Evolutionary conservation across 2,888 invertebrate species (phyloP).

Genomic region (Electrophaes corylata): DNA sequence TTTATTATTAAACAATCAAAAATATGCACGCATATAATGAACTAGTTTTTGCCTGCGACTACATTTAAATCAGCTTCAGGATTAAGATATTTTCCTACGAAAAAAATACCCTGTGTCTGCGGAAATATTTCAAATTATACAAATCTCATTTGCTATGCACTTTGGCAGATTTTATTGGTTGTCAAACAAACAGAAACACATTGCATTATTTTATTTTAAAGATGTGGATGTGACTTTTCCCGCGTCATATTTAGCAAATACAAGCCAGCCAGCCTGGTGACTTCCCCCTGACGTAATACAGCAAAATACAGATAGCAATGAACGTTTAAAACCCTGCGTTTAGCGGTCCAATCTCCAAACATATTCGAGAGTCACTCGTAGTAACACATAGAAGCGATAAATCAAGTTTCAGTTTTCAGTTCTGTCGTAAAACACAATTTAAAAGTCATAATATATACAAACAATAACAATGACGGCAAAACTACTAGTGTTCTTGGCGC

Average conservation of each 20-base stretch:
- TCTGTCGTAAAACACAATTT: not conserved
- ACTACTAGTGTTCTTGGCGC: slow-evolving; percentile 42
- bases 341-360: slow-evolving; percentile 41
- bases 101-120: no score
- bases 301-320: slow-evolving; percentile 49
- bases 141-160: no score
- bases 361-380: slow-evolving; percentile 37
- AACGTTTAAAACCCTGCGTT: slow-evolving; percentile 56
- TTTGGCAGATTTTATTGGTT: no score
- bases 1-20: no score
- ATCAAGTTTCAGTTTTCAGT: not conserved
- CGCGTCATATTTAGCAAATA: slow-evolving; percentile 39
- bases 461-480: slow-evolving; percentile 39
- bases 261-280: slow-evolving; percentile 47
- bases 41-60: no score
- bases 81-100: no score
- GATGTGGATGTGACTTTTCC: not conserved
- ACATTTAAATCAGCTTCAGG: no score
- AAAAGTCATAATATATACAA: not conserved
- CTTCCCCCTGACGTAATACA: slow-evolving; percentile 47
- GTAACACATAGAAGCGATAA: slow-evolving; percentile 18
- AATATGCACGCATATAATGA: no score
- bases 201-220: not conserved
- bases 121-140: no score
- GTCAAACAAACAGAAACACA: not conserved